Percentiles rank a stretch among this genome's conserved stretches.
Evolutionary conservation across 2,888 invertebrate genomes (phyloP).

Genomic region (Eubasilissa splendida): DNA sequence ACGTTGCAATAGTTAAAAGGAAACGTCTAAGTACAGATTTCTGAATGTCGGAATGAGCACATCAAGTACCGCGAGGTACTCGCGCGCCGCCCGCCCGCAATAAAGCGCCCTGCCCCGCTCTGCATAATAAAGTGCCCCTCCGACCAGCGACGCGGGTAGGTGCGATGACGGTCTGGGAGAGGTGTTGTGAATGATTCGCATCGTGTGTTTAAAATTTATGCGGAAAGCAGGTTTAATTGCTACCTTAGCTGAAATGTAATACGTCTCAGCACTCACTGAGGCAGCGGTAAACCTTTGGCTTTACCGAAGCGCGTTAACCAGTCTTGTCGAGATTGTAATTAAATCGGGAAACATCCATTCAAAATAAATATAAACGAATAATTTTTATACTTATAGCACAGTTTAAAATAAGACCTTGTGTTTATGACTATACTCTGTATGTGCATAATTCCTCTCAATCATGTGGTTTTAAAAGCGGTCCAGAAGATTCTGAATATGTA

Average conservation of each 20-base stretch:
- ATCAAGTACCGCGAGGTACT: neutral
- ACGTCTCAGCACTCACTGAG: constrained; percentile 38
- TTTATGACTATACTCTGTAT: no score
- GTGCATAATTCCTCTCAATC: no score
- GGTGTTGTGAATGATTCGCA: neutral
- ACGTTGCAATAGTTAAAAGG: no score
- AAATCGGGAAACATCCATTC: constrained; percentile 45
- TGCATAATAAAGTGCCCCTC: constrained; percentile 20
- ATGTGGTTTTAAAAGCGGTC: no score
- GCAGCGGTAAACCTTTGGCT: constrained; percentile 21
- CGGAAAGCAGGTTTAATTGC: constrained; percentile 49
- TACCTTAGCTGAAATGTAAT: constrained; percentile 48
- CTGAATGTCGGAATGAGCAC: neutral
- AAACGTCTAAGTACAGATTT: no score
- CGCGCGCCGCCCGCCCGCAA: neutral
- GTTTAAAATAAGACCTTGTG: no score
- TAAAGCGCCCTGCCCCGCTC: constrained; percentile 6
- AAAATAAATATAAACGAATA: no score
- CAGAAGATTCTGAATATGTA: no score
- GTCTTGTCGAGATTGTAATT: neutral
- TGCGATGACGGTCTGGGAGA: neutral
- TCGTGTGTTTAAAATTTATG: constrained; percentile 35
- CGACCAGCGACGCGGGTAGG: constrained; percentile 3
- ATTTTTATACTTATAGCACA: no score
- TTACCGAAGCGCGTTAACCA: constrained; percentile 7